Evolutionary conservation across 2,888 invertebrate genomes (phyloP), one percentile per base, ranked within the genome.

Genomic region (Cistogaster globosa): DNA sequence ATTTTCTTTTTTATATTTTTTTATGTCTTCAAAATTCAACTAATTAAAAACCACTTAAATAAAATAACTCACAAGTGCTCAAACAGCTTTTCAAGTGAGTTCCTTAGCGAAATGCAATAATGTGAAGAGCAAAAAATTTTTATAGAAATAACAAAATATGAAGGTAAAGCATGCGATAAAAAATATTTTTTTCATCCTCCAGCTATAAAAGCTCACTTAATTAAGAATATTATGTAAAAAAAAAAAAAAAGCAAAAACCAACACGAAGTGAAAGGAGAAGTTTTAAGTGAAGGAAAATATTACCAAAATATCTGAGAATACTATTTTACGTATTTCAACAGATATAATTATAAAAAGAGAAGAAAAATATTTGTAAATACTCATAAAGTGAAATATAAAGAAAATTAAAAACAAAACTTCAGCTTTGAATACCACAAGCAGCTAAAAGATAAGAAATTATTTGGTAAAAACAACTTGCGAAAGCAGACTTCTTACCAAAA

Each of bases 11-110:
- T 26, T 26, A 1, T 26, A 26, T 26, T 26, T 26, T 26, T 26
- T 26, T 26, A 26, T 69, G 11, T 51, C 45, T 62, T 22, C 8
- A 72, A 72, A 83, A 77, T 81, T 74, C 53, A 77, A 84, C 81
- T 84, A 84, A 84, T 84, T 84, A 84, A 84, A 81, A 84, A 78
- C 77, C 84, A 81, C 84, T 84, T 84, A 68, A 81, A 36, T 32
- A 53, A 77, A 77, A 84, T 81, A 84, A 84, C 84, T 84, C 53
- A 69, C 62, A 81, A 81, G 77, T 81, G 69, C 81, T 81, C 68
- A 32, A 81, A 62, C 60, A 72, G 42, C 51, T 69, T 77, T 69
- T 69, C 62, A 81, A 81, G 80, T 58, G 62, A 72, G 53, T 77
- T 74, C 67, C 55, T 76, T 65, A 62, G 67, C 62, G 62, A 58